Percentiles rank a stretch among this genome's conserved stretches.
Conservation (phyloP, 2,797 vertebrate genomes). For the Apodemus agrarius region DNA sequence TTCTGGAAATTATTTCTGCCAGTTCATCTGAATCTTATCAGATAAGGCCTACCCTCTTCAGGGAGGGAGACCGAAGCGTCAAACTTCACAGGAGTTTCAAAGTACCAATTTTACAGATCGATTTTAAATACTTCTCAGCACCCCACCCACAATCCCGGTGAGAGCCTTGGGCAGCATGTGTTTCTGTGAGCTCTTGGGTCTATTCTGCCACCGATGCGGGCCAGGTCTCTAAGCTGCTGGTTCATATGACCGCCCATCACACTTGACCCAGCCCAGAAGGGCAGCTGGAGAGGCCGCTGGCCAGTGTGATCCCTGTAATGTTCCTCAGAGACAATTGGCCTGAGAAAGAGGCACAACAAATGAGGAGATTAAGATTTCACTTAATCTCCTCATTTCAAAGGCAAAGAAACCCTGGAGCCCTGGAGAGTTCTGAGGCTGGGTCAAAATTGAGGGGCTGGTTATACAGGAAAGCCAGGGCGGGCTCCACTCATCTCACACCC, state of each 20-base stretch:
- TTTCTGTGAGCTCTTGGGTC: background rate
- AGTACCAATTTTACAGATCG: background rate
- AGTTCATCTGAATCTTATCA: background rate
- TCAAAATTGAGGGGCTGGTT: background rate
- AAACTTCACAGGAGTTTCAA: background rate
- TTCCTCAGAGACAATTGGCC: constrained; percentile 41
- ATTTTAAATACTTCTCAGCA: background rate
- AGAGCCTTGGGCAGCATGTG: background rate
- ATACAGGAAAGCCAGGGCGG: background rate
- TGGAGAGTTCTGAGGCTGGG: constrained; percentile 40
- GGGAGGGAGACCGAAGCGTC: background rate
- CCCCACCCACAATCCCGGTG: background rate
- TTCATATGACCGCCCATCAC: background rate
- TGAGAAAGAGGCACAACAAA: constrained; percentile 1
- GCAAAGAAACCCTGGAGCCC: constrained; percentile 55
- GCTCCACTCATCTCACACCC: background rate
- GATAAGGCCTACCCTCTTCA: background rate
- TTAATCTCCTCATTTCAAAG: constrained; percentile 62
- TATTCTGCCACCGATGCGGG: background rate
- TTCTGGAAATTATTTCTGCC: background rate
- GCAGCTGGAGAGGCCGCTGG: background rate
- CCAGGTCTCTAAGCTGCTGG: rapidly evolving
- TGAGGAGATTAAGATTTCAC: constrained; percentile 64
- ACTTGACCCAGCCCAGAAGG: background rate
- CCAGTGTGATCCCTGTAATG: background rate